Evolutionary conservation across 2,888 invertebrate species (phyloP), one percentile per base, ranked within the genome.

Genomic region (Falcaria lacertinaria): DNA sequence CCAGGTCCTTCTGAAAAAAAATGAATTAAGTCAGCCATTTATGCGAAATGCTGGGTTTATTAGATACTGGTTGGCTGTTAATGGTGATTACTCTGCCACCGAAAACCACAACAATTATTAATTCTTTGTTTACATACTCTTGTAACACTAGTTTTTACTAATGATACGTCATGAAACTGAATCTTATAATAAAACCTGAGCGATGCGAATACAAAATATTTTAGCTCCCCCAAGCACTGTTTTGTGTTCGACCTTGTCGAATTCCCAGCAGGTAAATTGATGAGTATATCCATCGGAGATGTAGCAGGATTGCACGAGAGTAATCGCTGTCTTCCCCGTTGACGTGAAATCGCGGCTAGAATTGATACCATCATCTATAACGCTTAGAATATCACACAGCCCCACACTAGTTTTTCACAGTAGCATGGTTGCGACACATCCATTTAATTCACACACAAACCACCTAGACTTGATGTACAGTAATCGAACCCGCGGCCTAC

Each of bases 201-300:
- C n/a, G n/a, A n/a, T n/a, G n/a, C n/a, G n/a, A n/a, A n/a, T n/a
- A n/a, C n/a, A n/a, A n/a, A n/a, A n/a, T n/a, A n/a, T n/a, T n/a
- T n/a, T n/a, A n/a, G n/a, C n/a, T n/a, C n/a, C n/a, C n/a, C n/a
- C n/a, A n/a, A n/a, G n/a, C n/a, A n/a, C n/a, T n/a, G n/a, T n/a
- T n/a, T n/a, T n/a, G n/a, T n/a, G 19, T 6, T 4, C 19, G 16
- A 5, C 17, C 6, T n/a, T 13, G 17, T 28, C 3, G 28, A 11
- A 28, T 28, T 28, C 11, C 61, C 59, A 60, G 56, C 59, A 59
- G 56, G 15, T 37, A 37, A 22, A 37, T 37, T 37, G 37, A 37
- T 37, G 25, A 22, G 37, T 14, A 37, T 19, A 22, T 37, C 37
- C 22, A 25, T 22, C 11, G 7, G 16, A 19, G 7, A 37, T 37